Evolutionary conservation across 2,888 invertebrate species (phyloP).

Genomic region (Cantharis lateralis): DNA sequence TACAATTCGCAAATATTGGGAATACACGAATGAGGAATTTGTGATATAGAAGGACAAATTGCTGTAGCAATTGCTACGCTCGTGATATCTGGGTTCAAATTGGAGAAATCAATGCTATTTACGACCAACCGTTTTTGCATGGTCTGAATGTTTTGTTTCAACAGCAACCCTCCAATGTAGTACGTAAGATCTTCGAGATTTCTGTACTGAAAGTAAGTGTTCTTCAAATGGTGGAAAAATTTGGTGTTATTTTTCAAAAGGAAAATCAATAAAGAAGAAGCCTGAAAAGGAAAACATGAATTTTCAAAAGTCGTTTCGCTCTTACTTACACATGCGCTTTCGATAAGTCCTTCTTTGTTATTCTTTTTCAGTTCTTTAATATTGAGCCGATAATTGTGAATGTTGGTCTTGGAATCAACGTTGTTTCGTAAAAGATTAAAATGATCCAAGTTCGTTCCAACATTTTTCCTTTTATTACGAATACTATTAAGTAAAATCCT

Average conservation of each 20-base stretch:
- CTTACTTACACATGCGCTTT: background rate
- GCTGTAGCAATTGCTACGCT: background rate
- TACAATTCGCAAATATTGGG: background rate
- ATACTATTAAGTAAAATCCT: background rate
- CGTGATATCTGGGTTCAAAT: background rate
- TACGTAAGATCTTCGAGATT: background rate
- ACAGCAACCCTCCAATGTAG: background rate
- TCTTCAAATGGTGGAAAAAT: background rate
- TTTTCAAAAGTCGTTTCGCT: no score
- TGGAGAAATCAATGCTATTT: background rate
- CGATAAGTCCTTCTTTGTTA: background rate
- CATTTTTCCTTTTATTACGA: background rate
- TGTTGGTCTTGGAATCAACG: background rate
- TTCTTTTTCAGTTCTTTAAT: background rate
- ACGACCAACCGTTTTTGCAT: background rate
- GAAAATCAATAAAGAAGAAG: background rate
- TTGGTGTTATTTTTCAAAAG: background rate
- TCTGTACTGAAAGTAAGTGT: background rate
- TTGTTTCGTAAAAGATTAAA: background rate
- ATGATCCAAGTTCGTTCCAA: background rate
- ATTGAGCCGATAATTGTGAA: background rate
- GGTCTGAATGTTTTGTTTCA: background rate
- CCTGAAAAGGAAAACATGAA: background rate
- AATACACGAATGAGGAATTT: background rate
- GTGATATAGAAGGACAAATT: background rate